phyloP scores from a whole-genome alignment of 2,113 vertebrate species.

The Indicator maculatus region DNA sequence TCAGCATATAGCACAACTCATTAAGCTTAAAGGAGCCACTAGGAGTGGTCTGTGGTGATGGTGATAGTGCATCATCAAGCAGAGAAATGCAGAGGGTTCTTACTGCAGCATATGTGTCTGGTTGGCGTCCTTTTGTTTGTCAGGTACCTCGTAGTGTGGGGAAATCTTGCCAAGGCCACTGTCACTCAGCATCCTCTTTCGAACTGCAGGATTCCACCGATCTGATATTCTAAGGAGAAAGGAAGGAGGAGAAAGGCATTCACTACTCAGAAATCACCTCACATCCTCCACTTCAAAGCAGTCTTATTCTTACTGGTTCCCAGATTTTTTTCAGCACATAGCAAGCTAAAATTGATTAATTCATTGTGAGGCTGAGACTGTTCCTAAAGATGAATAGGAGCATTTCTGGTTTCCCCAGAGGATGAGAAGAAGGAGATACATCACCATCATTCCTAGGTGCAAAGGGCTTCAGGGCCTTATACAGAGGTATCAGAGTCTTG shows the following conservation, averaged over 20 bases:
- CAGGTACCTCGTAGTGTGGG: constrained; percentile 74
- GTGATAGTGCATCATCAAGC: background rate
- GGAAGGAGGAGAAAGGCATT: background rate
- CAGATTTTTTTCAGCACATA: background rate
- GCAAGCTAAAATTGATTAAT: background rate
- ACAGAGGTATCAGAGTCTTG: background rate
- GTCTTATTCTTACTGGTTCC: background rate
- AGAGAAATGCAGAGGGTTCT: constrained; percentile 67
- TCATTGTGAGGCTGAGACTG: background rate
- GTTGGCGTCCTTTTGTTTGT: constrained; percentile 75
- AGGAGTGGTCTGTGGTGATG: background rate
- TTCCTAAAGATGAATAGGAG: background rate
- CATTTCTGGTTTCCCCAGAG: background rate
- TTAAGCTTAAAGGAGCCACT: background rate
- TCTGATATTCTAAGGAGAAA: constrained; percentile 70
- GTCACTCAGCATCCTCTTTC: constrained; percentile 79
- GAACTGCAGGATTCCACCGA: constrained; percentile 75
- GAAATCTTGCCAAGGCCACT: constrained; percentile 72
- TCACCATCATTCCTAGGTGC: background rate
- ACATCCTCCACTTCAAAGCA: accelerated
- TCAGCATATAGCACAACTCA: background rate
- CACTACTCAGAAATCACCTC: background rate
- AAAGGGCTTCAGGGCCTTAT: background rate
- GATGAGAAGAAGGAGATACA: background rate
- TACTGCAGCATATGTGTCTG: constrained; percentile 80